These are phyloP conservation scores for Mormyrops attenuatus DNA, from an alignment of 2,797 vertebrate genomes.

Conservation along the genomic window DNA sequence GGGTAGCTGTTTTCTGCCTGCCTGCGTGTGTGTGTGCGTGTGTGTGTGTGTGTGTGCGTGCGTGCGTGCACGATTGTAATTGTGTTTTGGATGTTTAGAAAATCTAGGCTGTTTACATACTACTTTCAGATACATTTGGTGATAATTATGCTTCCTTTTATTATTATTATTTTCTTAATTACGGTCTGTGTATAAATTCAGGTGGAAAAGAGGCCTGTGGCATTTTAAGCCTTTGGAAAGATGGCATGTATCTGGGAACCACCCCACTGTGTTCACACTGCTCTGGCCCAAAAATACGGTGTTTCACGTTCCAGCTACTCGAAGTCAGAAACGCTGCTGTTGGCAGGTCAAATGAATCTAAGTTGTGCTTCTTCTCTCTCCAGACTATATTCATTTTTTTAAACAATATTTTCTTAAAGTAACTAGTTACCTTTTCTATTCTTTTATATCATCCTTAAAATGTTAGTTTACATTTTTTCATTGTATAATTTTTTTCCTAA, in stretches of 20 bases:
- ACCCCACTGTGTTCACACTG: background rate
- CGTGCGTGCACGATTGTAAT: background rate
- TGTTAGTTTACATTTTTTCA: constrained; percentile 42
- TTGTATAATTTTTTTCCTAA: constrained; percentile 58
- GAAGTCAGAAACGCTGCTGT: background rate
- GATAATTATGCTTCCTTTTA: constrained; percentile 10
- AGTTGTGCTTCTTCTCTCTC: constrained; percentile 14
- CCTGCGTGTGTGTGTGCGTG: background rate
- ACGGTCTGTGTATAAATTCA: background rate
- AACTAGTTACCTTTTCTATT: constrained; percentile 24
- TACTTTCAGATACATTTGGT: background rate
- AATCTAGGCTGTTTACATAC: constrained; percentile 14
- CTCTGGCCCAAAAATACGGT: background rate
- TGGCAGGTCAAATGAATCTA: constrained; percentile 30
- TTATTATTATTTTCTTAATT: background rate
- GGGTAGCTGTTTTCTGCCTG: background rate
- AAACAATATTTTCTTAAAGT: constrained; percentile 18
- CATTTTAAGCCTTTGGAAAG: background rate
- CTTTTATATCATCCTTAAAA: constrained; percentile 49
- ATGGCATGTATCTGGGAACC: background rate
- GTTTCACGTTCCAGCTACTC: background rate
- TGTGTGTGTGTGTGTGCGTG: background rate
- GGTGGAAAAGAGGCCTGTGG: background rate
- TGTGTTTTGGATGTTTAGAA: background rate
- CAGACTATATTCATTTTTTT: constrained; percentile 20